phyloP scores from a whole-genome alignment of 2,888 invertebrate species.

The Mantis religiosa region DNA sequence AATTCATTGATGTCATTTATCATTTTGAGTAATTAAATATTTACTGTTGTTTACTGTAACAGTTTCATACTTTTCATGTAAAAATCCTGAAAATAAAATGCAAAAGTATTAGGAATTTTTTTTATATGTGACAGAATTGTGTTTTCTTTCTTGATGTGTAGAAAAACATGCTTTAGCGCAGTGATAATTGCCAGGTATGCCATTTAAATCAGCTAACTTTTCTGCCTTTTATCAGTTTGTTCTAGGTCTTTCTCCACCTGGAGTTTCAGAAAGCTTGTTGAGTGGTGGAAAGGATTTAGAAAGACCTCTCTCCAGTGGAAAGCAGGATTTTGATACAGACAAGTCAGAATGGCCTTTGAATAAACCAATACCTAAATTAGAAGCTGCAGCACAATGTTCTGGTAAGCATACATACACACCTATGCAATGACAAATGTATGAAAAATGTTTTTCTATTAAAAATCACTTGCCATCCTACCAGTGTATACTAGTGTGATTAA shows the following conservation, averaged over 20 bases:
- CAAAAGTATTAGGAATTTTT: too few species aligned
- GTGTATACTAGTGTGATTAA: background rate
- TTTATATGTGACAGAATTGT: too few species aligned
- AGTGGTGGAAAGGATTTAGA: slow-evolving; percentile 58
- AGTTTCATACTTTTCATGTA: too few species aligned
- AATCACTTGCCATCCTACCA: too few species aligned
- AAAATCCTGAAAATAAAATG: too few species aligned
- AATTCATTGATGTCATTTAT: too few species aligned
- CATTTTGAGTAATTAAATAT: too few species aligned
- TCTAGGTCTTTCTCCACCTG: slow-evolving; percentile 52
- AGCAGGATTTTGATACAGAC: slow-evolving; percentile 66
- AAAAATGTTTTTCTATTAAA: background rate
- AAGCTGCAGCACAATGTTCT: slow-evolving; percentile 59
- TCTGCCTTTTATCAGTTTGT: slow-evolving; percentile 48
- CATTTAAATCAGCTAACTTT: too few species aligned
- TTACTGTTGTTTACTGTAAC: too few species aligned
- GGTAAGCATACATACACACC: background rate
- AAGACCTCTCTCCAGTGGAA: slow-evolving; percentile 62
- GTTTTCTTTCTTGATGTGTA: too few species aligned
- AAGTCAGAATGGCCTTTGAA: slow-evolving; percentile 69
- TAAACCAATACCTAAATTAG: slow-evolving; percentile 69
- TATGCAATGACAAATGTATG: background rate
- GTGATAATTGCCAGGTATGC: too few species aligned
- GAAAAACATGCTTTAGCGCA: too few species aligned
- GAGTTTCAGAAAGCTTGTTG: slow-evolving; percentile 24